Evolutionary conservation across 2,797 vertebrate genomes (phyloP).

Genomic region (Pachyuromys duprasi): DNA sequence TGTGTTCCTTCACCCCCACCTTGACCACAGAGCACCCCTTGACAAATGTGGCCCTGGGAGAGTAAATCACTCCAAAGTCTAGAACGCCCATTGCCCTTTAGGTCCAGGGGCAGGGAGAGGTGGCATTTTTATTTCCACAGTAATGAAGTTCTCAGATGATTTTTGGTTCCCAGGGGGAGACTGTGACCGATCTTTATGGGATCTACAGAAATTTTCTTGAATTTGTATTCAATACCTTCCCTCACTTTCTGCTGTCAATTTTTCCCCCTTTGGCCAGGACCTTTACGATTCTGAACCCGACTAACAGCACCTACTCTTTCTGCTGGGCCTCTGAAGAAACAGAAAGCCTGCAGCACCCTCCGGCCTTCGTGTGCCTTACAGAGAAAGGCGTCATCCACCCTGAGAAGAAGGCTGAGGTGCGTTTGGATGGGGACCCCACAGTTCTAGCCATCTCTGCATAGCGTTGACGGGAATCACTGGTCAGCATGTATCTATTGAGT

Average conservation of each 20-base stretch:
- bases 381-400: constrained; percentile 89
- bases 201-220: neutral
- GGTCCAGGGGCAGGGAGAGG: neutral
- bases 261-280: constrained; percentile 84
- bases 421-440: neutral
- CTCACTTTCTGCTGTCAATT: neutral
- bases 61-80: neutral
- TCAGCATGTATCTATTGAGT: neutral
- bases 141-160: neutral
- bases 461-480: neutral
- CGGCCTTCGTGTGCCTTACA: constrained; percentile 90
- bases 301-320: constrained; percentile 89
- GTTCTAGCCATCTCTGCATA: neutral
- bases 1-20: neutral
- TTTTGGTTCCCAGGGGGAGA: neutral
- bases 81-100: neutral
- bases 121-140: neutral
- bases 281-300: constrained; percentile 93
- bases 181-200: neutral
- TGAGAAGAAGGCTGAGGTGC: constrained; percentile 91
- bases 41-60: neutral
- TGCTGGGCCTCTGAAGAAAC: constrained; percentile 91
- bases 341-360: constrained; percentile 68
- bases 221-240: neutral
- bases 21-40: neutral